Evolutionary conservation across 2,797 vertebrate genomes (phyloP).

Genomic region (Sandelia bainsii): DNA sequence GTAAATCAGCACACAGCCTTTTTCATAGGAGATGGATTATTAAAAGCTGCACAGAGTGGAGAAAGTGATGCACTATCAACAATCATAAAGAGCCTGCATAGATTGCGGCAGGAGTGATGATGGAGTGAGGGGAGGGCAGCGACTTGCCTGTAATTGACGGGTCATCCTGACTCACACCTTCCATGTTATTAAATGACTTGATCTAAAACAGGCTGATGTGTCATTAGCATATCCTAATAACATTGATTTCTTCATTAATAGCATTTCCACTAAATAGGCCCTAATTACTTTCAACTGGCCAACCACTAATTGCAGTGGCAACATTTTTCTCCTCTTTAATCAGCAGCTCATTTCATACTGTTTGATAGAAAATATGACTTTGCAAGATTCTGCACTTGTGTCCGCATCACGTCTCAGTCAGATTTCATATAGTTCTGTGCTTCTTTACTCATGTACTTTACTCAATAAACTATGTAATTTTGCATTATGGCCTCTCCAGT

Average conservation of each 20-base stretch:
- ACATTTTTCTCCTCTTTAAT: conserved; percentile 69
- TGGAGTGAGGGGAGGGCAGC: conserved; percentile 57
- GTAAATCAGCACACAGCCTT: conserved; percentile 88
- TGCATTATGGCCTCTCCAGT: background rate
- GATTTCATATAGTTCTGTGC: background rate
- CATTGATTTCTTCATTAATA: conserved; percentile 88
- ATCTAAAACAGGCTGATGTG: conserved; percentile 75
- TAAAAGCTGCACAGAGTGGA: conserved; percentile 70
- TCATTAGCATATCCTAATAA: conserved; percentile 88
- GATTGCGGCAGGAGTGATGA: conserved; percentile 65
- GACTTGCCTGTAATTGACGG: conserved; percentile 73
- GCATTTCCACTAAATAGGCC: conserved; percentile 85
- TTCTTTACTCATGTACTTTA: background rate
- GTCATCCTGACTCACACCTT: conserved; percentile 65
- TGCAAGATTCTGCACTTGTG: background rate
- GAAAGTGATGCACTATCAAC: conserved; percentile 57
- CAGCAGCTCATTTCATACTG: conserved; percentile 60
- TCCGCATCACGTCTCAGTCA: background rate
- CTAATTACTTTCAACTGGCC: conserved; percentile 86
- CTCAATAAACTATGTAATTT: background rate
- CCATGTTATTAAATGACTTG: conserved; percentile 77
- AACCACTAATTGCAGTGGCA: conserved; percentile 73
- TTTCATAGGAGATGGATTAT: conserved; percentile 89
- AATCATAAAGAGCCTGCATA: conserved; percentile 38
- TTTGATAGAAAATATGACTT: conserved; percentile 62